Evolutionary conservation across 2,888 invertebrate genomes (phyloP).

Genomic region (Ellobium chinense): DNA sequence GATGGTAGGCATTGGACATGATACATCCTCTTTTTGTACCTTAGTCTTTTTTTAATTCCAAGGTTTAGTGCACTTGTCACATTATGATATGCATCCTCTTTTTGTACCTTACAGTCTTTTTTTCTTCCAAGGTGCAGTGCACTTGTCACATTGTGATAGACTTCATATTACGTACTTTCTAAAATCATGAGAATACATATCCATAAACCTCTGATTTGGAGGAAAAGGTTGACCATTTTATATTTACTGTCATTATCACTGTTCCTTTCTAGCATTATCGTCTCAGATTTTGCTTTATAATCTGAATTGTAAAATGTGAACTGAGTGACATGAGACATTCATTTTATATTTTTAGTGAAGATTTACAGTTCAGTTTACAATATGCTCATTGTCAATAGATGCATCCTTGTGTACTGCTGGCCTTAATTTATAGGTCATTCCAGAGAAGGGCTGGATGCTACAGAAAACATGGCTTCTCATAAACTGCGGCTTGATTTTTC

Average conservation of each 20-base stretch:
- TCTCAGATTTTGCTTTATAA: neutral
- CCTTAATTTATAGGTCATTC: conserved; percentile 43
- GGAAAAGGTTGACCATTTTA: no score
- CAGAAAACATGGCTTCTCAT: neutral
- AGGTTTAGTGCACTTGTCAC: no score
- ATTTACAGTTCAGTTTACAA: neutral
- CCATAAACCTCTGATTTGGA: no score
- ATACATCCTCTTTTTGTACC: no score
- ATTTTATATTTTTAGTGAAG: neutral
- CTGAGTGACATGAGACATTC: neutral
- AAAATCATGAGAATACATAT: no score
- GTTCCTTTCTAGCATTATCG: neutral
- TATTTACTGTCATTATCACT: neutral
- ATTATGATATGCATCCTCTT: no score
- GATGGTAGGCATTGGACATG: no score
- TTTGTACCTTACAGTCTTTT: no score
- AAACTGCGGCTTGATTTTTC: neutral
- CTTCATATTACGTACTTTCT: no score
- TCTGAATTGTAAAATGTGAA: neutral
- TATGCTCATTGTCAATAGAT: neutral
- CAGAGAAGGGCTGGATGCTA: conserved; percentile 50
- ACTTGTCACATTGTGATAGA: no score
- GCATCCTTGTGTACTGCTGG: conserved; percentile 50
- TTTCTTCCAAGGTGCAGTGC: no score
- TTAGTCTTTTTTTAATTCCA: no score